Percentiles rank a stretch among this genome's conserved stretches.
Evolutionary conservation across 2,888 invertebrate species (phyloP).

Genomic region (Pantelozetes paolii): DNA sequence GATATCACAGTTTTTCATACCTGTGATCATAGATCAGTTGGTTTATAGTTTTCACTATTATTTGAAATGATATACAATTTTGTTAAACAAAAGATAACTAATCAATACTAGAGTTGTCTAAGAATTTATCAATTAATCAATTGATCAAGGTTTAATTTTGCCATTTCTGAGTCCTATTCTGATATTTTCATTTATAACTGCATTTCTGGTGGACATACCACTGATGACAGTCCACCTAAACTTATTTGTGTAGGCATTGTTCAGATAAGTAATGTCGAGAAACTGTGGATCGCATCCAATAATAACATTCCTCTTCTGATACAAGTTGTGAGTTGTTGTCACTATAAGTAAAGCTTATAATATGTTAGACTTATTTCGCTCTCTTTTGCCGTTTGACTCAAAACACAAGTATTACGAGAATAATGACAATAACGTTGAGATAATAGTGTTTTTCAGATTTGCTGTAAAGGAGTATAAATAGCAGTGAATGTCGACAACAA

Average conservation of each 20-base stretch:
- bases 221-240: conserved; percentile 25
- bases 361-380: conserved; percentile 14
- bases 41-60: not conserved
- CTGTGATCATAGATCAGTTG: not conserved
- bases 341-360: conserved; percentile 23
- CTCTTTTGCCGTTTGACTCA: too few species aligned
- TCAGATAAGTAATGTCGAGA: conserved; percentile 25
- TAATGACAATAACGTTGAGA: not conserved
- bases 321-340: conserved; percentile 8
- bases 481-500: not conserved
- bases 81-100: not conserved
- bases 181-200: conserved; percentile 4
- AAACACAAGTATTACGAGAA: too few species aligned
- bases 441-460: conserved; percentile 5
- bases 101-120: conserved; percentile 4
- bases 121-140: conserved; percentile 26
- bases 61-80: not conserved
- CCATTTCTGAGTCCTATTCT: conserved; percentile 6
- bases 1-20: not conserved
- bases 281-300: conserved; percentile 13
- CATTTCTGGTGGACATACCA: conserved; percentile 5
- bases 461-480: not conserved
- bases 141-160: conserved; percentile 32
- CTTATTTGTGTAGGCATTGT: conserved; percentile 30
- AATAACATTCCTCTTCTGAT: conserved; percentile 25